These are phyloP conservation scores for Thymallus thymallus DNA, from an alignment of 2,113 vertebrate genomes.

Conservation along the genomic window DNA sequence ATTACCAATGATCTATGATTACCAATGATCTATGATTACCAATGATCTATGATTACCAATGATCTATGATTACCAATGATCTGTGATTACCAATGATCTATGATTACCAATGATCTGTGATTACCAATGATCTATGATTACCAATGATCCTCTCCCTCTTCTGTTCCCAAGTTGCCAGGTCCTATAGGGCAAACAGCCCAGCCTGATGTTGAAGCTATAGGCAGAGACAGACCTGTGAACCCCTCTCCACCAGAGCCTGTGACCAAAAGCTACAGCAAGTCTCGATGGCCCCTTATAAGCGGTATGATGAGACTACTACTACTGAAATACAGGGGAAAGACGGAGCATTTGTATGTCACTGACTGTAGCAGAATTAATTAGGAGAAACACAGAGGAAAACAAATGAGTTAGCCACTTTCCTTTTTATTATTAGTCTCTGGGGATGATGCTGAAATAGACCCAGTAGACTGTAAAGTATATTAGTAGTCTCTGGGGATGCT, in stretches of 20 bases:
- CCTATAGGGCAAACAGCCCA: constrained; percentile 17
- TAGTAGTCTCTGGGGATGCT: too few relatives aligned
- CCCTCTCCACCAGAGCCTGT: constrained; percentile 25
- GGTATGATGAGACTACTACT: constrained; percentile 46
- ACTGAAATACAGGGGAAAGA: constrained; percentile 22
- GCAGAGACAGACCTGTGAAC: constrained; percentile 1
- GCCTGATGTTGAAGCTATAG: constrained; percentile 17
- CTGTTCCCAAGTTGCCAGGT: constrained; percentile 42
- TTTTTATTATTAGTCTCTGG: constrained; percentile 34
- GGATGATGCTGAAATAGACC: constrained; percentile 50
- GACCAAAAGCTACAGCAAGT: constrained; percentile 34
- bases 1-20: too few relatives aligned
- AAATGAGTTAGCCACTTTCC: constrained; percentile 44
- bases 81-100: too few relatives aligned
- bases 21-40: too few relatives aligned
- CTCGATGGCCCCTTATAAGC: constrained; percentile 44
- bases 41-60: too few relatives aligned
- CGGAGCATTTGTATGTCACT: constrained; percentile 10
- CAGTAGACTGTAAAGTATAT: constrained; percentile 41
- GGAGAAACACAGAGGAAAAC: constrained; percentile 23
- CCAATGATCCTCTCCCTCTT: constrained; percentile 23
- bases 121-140: too few relatives aligned
- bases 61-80: too few relatives aligned
- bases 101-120: too few relatives aligned
- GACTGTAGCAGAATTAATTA: background rate